Base-by-base conservation (phyloP, 2,797 vertebrate species). In the Apogon talboti region DNA sequence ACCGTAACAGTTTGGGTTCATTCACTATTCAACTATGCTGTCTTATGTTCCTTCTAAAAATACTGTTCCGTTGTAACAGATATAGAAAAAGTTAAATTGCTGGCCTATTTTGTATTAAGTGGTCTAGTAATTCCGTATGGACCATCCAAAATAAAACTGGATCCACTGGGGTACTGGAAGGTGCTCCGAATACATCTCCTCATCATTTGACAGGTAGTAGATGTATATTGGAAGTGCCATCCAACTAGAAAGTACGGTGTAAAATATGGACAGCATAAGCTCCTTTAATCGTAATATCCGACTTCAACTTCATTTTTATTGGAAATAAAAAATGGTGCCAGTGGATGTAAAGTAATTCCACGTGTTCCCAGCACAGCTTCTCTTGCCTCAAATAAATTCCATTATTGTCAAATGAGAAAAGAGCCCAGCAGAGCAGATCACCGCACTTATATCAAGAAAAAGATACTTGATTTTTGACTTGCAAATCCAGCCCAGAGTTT, bases 31-130 rank as follows among this genome's bases (percentile, higher is more conserved):
- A 37, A 63, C 56, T 38, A 56, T 50, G 3, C 63, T 48, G 66
- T 56, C 68, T 63, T 75, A 3, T 42, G 33, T 19, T 28, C 40
- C 0, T 40, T 62, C 49, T 82, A 78, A 76, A 81, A 74, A 78
- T 65, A 70, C 9, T 15, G 44, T 77, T 76, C 75, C 9, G 74
- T 33, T 59, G 53, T 43, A 65, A 69, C 38, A 70, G 76, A 41
- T 54, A 48, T 33, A 38, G 52, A 42, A 61, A 59, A 76, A 61
- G 56, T 54, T 45, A 45, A 71, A 75, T 66, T 61, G 41, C 58
- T 81, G 82, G 80, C 84, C 86, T 63, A 84, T 76, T 87, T 89
- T 62, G 30, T 49, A 46, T 50, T 65, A 85, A 87, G 72, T 71
- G 64, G 77, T 81, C 81, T 76, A 61, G 30, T 72, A 74, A 82